Evolutionary conservation across 2,113 vertebrate genomes (phyloP), one percentile per base, ranked within the genome.

Genomic region (Entomyzon cyanotis): DNA sequence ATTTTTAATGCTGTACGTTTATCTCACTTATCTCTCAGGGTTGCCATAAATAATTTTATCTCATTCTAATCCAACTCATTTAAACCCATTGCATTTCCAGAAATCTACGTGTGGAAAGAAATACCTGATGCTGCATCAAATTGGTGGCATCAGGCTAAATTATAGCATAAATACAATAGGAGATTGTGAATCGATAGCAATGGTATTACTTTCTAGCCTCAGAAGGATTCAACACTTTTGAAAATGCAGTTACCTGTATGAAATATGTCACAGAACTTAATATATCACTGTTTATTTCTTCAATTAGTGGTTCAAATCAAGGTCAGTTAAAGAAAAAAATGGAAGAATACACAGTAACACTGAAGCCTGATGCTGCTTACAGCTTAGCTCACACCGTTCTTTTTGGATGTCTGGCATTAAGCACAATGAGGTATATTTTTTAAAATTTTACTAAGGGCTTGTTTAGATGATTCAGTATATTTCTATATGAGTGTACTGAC

Each of bases 401-500:
- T 87, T 99, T 98, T 24, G 99, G 99, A 47, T 97, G 99, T 62
- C 97, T 99, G 94, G 99, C 99, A 25, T 97, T 99, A 97, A 99
- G 99, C 97, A 99, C 99, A 22, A 99, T 99, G 99, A 99, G 99
- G 99, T 99, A 98, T 95, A 98, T 95, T 33, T 15, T 83, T n/a
- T 80, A 79, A 25, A 3, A 30, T 63, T 50, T 30, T 67, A 16
- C 65, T 70, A 46, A 62, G 50, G 33, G 18, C 41, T 39, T 58
- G 41, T 63, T 44, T 23, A 27, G 41, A 49, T 21, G 25, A 22
- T 9, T 33, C 37, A 65, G 16, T 25, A 2, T 31, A 21, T 41
- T 35, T 91, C 69, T 22, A 6, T 47, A 17, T 39, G 37, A 41
- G 4, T 25, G 15, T 35, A 27, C 46, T 85, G 37, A 12, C 71